A percentile compares a stretch with the other conserved stretches of the same genome.
Conservation (phyloP, 2,113 vertebrate genomes). For the Myocastor coypus region DNA sequence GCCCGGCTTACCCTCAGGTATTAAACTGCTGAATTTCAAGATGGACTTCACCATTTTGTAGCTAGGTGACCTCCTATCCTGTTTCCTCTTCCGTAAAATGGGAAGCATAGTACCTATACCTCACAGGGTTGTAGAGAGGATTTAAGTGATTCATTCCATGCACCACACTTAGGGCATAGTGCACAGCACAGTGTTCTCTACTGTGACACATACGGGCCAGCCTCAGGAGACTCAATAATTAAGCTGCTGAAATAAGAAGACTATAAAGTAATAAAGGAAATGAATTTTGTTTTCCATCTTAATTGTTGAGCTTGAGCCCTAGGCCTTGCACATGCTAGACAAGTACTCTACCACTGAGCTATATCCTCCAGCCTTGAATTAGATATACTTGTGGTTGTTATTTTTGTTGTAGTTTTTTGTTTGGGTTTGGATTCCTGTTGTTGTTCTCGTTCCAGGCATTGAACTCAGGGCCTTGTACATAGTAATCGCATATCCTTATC, state of each 20-base stretch:
- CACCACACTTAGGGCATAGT: neutral
- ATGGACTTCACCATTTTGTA: neutral
- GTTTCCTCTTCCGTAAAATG: neutral
- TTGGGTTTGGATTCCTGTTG: neutral
- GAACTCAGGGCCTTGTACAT: neutral
- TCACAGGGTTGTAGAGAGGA: neutral
- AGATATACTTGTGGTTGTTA: neutral
- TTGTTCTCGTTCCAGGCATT: neutral
- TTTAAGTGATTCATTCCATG: neutral
- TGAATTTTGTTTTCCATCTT: neutral
- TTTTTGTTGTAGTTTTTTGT: neutral
- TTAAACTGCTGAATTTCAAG: neutral
- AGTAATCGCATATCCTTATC: neutral
- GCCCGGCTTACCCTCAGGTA: neutral
- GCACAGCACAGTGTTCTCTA: neutral
- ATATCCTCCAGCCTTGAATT: neutral
- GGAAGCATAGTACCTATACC: neutral
- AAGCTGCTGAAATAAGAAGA: neutral
- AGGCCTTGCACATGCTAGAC: neutral
- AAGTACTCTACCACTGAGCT: neutral
- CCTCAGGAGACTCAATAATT: neutral
- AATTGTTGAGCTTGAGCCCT: neutral
- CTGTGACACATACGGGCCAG: neutral
- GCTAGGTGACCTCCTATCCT: neutral
- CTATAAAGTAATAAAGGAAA: constrained; percentile 34